Percentiles rank a stretch among this genome's conserved stretches.
Evolutionary conservation across 2,888 invertebrate genomes (phyloP).

Genomic region (Polymixis lichenea): DNA sequence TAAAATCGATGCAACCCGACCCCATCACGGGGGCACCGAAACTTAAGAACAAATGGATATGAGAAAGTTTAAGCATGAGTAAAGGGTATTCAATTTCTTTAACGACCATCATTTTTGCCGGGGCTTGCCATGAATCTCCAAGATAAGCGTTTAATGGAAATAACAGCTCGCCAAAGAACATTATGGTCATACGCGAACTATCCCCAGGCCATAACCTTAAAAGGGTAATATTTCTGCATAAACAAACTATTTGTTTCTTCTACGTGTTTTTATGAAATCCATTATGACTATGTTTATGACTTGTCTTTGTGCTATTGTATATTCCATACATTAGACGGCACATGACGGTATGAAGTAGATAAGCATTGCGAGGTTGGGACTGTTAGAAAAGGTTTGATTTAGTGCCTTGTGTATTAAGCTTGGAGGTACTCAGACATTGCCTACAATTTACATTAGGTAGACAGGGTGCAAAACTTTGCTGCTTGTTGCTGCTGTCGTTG

Average conservation of each 20-base stretch:
- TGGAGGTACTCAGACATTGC: conserved; percentile 7
- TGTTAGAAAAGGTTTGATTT: conserved; percentile 40
- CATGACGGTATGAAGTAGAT: conserved; percentile 36
- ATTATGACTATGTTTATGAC: conserved; percentile 57
- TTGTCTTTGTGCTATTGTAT: conserved; percentile 29
- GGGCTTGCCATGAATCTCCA: conserved; percentile 83
- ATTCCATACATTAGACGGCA: not conserved
- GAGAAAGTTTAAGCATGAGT: conserved; percentile 80
- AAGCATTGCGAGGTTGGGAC: conserved; percentile 19
- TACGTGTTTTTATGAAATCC: conserved; percentile 63
- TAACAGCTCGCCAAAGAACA: conserved; percentile 80
- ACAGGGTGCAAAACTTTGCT: too few relatives aligned
- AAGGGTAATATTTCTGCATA: conserved; percentile 79
- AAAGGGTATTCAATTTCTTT: conserved; percentile 86
- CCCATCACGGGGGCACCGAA: conserved; percentile 56
- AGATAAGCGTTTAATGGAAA: conserved; percentile 87
- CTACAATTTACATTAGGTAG: not conserved
- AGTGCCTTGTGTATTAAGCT: conserved; percentile 18
- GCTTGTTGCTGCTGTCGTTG: too few relatives aligned
- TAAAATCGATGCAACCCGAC: conserved; percentile 31
- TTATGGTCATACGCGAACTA: conserved; percentile 83
- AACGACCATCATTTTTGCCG: conserved; percentile 85
- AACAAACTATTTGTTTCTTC: conserved; percentile 78
- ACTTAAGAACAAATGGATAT: conserved; percentile 71
- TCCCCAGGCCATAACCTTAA: conserved; percentile 78